Conservation (phyloP, 2,888 invertebrate species). For the Sisyra terminalis region DNA sequence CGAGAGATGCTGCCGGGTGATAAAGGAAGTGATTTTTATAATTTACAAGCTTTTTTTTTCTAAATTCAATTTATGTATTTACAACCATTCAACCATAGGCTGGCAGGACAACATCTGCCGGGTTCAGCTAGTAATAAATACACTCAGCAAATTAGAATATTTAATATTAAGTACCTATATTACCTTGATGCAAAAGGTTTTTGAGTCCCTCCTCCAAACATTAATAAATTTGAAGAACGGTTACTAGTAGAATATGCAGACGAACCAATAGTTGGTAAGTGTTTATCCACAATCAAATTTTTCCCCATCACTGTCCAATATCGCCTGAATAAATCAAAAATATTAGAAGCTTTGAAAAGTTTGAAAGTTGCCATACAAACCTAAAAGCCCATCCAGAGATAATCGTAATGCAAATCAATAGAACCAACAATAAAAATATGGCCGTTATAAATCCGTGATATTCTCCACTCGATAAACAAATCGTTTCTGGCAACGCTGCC, state of each 20-base stretch:
- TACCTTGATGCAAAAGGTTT: constrained; percentile 43
- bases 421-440: constrained; percentile 54
- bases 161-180: not conserved
- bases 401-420: constrained; percentile 55
- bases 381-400: constrained; percentile 62
- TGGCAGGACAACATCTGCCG: too few species aligned
- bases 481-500: constrained; percentile 46
- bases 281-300: constrained; percentile 36
- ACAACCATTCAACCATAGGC: too few species aligned
- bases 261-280: constrained; percentile 23
- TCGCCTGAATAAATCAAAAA: constrained; percentile 30
- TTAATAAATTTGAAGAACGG: constrained; percentile 30
- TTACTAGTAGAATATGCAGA: constrained; percentile 23
- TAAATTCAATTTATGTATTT: too few species aligned
- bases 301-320: constrained; percentile 67
- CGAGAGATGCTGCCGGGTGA: too few species aligned
- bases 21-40: too few species aligned
- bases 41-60: too few species aligned
- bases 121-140: too few species aligned
- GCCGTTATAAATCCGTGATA: constrained; percentile 74
- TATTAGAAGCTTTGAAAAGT: not conserved
- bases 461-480: constrained; percentile 68
- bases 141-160: too few species aligned
- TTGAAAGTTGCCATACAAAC: constrained; percentile 23
- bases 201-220: constrained; percentile 50